Conservation (phyloP, 1,140 invertebrate genomes). For the roundworm (Caenorhabditis elegans) region WBcel235 BX284604.4:13573501-13574000, state of each 20-base stretch:
- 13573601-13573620: constrained; percentile 1
- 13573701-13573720: constrained; percentile 36
- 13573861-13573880: too few relatives aligned
- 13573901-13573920: too few relatives aligned
- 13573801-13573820: too few relatives aligned
- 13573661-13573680: constrained; percentile 33
- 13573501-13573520: constrained; percentile 31
- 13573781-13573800: too few relatives aligned
- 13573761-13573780: neutral
- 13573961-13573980: too few relatives aligned
- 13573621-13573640: neutral
- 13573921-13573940: too few relatives aligned
- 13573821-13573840: too few relatives aligned
- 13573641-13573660: neutral
- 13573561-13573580: neutral
- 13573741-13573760: neutral
- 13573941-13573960: too few relatives aligned
- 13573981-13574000: too few relatives aligned
- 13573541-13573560: constrained; percentile 34
- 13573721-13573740: constrained; percentile 20
- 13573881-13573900: too few relatives aligned
- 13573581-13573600: neutral
- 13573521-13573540: constrained; percentile 14
- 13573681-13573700: constrained; percentile 44
- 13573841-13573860: too few relatives aligned